Percentiles rank a stretch among this genome's conserved stretches.
phyloP scores from a whole-genome alignment of 2,888 invertebrate species.

The Lymantria dispar region DNA sequence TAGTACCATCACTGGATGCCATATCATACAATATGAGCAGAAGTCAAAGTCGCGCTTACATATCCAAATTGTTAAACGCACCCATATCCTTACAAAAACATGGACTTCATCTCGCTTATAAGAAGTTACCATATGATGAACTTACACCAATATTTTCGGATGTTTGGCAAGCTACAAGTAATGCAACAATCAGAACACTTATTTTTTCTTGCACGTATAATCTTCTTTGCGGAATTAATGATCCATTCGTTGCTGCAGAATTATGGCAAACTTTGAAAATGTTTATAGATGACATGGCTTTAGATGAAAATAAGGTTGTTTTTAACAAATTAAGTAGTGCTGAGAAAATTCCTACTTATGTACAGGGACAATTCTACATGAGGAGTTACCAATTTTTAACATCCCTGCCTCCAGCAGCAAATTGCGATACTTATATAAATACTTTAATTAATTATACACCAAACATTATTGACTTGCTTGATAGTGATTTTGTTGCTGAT shows the following conservation, averaged over 20 bases:
- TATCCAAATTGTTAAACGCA: constrained; percentile 43
- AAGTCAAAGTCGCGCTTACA: constrained; percentile 30
- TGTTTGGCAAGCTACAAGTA: constrained; percentile 48
- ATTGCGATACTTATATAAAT: constrained; percentile 24
- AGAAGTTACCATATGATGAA: constrained; percentile 41
- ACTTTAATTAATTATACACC: constrained; percentile 24
- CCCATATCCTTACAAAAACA: constrained; percentile 55
- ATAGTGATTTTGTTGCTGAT: constrained; percentile 38
- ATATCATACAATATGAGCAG: constrained; percentile 48
- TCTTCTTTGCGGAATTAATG: constrained; percentile 39
- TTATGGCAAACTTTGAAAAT: constrained; percentile 43
- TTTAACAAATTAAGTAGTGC: constrained; percentile 37
- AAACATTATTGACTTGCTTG: constrained; percentile 36
- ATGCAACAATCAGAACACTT: constrained; percentile 43
- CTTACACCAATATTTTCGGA: constrained; percentile 35
- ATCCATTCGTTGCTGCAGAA: constrained; percentile 25
- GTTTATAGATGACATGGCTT: constrained; percentile 46
- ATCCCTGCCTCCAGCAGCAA: constrained; percentile 32
- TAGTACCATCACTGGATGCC: constrained; percentile 54
- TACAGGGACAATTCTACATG: constrained; percentile 40
- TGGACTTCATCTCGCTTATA: constrained; percentile 44
- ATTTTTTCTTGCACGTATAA: constrained; percentile 43
- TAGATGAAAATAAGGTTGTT: constrained; percentile 47
- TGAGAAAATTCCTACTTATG: constrained; percentile 28
- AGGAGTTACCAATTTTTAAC: constrained; percentile 44